Evolutionary conservation across 2,888 invertebrate species (phyloP).

Genomic region (Nephrotoma flavescens): DNA sequence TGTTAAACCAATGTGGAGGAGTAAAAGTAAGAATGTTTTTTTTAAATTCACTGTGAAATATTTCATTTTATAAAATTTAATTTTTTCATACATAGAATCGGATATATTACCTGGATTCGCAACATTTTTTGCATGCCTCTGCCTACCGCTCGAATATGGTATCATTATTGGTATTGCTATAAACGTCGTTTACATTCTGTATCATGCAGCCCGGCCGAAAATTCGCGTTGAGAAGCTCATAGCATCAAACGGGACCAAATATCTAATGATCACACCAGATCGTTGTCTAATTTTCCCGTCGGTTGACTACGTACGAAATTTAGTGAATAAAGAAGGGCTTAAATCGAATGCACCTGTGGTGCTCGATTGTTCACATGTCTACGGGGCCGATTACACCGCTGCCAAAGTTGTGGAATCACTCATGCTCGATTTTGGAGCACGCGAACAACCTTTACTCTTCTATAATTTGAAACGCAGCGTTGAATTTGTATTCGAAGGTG

Average conservation of each 20-base stretch:
- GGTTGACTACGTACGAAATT: constrained; percentile 73
- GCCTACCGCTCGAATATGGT: constrained; percentile 73
- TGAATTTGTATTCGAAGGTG: constrained; percentile 64
- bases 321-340: constrained; percentile 67
- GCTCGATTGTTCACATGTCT: constrained; percentile 76
- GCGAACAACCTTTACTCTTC: constrained; percentile 63
- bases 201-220: constrained; percentile 77
- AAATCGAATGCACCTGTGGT: constrained; percentile 60
- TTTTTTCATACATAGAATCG: constrained; percentile 45
- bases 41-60: too few species aligned
- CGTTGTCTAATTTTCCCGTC: constrained; percentile 83
- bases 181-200: constrained; percentile 71
- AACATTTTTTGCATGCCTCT: constrained; percentile 73
- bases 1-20: constrained; percentile 75
- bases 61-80: not conserved
- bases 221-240: constrained; percentile 61
- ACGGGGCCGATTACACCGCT: constrained; percentile 78
- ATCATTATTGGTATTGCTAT: constrained; percentile 72
- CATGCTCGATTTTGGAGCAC: constrained; percentile 56
- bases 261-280: constrained; percentile 73
- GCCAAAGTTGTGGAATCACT: constrained; percentile 64
- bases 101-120: constrained; percentile 74
- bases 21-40: too few species aligned
- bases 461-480: constrained; percentile 72
- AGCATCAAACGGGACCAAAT: constrained; percentile 53